phyloP scores from a whole-genome alignment of 2,113 vertebrate species.

The Erythrocercus mccallii region DNA sequence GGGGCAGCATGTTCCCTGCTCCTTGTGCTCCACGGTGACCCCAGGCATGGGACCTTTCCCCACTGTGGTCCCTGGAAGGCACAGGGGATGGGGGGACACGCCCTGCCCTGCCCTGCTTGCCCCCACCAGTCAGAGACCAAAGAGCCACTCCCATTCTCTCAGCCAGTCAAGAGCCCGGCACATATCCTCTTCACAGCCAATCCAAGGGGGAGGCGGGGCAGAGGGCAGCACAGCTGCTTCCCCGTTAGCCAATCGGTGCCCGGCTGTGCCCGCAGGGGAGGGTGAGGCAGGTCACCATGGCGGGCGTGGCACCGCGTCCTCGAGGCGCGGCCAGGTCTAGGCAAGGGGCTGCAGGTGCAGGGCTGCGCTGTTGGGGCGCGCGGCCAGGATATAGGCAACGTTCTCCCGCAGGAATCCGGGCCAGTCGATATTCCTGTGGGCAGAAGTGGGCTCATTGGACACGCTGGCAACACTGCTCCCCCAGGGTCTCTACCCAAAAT shows the following conservation, averaged over 20 bases:
- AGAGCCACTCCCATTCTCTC: fast-evolving
- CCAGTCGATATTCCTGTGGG: constrained; percentile 82
- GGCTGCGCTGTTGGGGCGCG: constrained; percentile 89
- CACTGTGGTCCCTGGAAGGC: fast-evolving
- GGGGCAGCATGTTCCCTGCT: neutral
- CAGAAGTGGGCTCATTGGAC: fast-evolving
- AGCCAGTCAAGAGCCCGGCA: neutral
- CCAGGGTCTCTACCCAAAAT: fast-evolving
- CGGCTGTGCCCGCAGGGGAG: neutral
- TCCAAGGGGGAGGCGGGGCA: neutral
- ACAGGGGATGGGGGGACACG: fast-evolving
- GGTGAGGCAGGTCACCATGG: neutral
- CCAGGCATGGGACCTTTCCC: fast-evolving
- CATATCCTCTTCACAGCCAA: neutral
- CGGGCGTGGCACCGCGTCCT: neutral
- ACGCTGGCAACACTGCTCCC: fast-evolving
- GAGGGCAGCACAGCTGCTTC: fast-evolving
- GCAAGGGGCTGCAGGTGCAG: constrained; percentile 87
- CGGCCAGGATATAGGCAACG: constrained; percentile 86
- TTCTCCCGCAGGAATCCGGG: constrained; percentile 85
- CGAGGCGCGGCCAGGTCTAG: constrained; percentile 36
- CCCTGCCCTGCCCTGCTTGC: neutral
- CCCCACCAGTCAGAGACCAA: neutral
- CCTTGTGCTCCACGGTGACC: neutral
- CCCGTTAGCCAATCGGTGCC: neutral